phyloP scores from a whole-genome alignment of 2,113 vertebrate species.

The Macquaria australasica region DNA sequence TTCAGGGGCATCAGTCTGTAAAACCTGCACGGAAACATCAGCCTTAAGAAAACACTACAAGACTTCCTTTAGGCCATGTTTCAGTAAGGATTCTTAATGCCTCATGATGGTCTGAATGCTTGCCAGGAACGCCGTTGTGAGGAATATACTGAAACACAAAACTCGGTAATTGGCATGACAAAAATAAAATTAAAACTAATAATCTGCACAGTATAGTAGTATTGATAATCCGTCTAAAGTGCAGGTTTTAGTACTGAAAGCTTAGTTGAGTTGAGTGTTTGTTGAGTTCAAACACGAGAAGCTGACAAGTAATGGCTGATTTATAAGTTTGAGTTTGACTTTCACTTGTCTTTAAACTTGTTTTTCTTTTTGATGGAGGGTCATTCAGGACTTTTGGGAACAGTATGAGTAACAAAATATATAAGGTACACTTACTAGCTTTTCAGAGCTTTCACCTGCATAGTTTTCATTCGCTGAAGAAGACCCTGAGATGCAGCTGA shows the following conservation, averaged over 20 bases:
- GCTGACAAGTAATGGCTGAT: too few relatives aligned
- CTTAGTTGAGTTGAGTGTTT: too few relatives aligned
- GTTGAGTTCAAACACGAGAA: too few relatives aligned
- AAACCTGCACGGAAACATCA: not conserved
- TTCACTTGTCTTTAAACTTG: not conserved
- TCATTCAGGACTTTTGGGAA: too few relatives aligned
- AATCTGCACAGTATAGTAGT: too few relatives aligned
- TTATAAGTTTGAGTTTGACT: not conserved
- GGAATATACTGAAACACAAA: too few relatives aligned
- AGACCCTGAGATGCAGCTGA: not conserved
- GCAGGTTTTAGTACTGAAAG: too few relatives aligned
- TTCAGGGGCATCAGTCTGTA: not conserved
- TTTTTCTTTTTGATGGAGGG: not conserved
- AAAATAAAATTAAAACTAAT: too few relatives aligned
- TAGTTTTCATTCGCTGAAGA: not conserved
- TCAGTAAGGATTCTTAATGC: not conserved
- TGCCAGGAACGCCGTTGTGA: not conserved
- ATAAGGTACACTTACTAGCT: not conserved
- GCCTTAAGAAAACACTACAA: not conserved
- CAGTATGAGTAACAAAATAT: not conserved
- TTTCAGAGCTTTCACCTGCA: too few relatives aligned
- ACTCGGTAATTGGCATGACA: too few relatives aligned
- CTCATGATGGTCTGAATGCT: not conserved
- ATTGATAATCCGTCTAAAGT: too few relatives aligned
- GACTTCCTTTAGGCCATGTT: not conserved